phyloP scores from a whole-genome alignment of 2,797 vertebrate species.

The Crocodylus rhombifer region DNA sequence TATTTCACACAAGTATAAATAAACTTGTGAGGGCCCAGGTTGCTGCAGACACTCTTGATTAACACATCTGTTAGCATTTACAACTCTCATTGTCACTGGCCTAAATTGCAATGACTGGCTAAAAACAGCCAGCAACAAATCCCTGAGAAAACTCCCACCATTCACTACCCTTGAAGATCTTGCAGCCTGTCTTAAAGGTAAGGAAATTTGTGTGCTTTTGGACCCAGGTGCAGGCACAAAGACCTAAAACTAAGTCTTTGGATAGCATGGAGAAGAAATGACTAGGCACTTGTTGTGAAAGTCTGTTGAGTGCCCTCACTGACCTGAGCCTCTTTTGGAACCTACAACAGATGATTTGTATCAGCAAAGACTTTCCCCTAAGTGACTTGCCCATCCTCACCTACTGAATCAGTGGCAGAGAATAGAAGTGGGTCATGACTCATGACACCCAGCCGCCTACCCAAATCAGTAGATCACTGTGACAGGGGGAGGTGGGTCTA shows the following conservation, averaged over 20 bases:
- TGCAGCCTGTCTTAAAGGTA: not conserved
- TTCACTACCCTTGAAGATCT: not conserved
- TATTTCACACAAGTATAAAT: not conserved
- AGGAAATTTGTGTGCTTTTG: not conserved
- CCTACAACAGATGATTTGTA: not conserved
- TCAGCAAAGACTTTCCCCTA: not conserved
- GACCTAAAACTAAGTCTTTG: not conserved
- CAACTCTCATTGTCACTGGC: constrained; percentile 39
- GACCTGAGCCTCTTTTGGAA: not conserved
- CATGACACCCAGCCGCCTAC: not conserved
- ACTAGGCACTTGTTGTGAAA: not conserved
- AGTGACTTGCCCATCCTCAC: accelerated
- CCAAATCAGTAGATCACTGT: accelerated
- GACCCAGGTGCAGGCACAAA: not conserved
- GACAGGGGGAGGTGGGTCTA: too few species aligned
- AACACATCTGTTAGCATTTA: constrained; percentile 64
- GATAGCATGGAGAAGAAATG: accelerated
- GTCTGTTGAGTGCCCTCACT: not conserved
- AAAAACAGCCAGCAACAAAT: constrained; percentile 67
- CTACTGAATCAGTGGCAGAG: not conserved
- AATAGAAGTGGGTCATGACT: not conserved
- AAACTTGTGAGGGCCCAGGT: not conserved
- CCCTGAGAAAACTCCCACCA: constrained; percentile 31
- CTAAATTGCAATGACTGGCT: constrained; percentile 58
- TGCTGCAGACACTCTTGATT: constrained; percentile 56